Percentiles rank a stretch among this genome's conserved stretches.
phyloP scores from a whole-genome alignment of 92 coral and sea anemone species.

The Scolanthus callimorphus region DNA sequence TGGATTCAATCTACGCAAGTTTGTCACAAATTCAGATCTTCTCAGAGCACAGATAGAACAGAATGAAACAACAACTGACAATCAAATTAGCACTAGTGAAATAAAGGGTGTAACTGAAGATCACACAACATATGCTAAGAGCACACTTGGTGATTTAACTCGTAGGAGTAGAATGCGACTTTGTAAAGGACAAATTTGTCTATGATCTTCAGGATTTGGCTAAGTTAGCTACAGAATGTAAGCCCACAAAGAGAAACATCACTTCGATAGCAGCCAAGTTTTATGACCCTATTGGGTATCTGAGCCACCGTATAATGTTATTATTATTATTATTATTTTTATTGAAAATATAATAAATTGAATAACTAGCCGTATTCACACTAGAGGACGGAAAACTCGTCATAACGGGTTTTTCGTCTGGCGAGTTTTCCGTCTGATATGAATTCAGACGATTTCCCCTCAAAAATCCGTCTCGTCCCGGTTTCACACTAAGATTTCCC shows the following conservation, averaged over 20 bases:
- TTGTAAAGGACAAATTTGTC: constrained; percentile 41
- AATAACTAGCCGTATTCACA: no score
- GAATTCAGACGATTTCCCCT: no score
- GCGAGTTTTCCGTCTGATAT: no score
- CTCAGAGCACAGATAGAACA: constrained; percentile 27
- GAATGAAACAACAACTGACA: constrained; percentile 24
- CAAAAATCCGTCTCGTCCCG: no score
- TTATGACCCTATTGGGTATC: constrained; percentile 51
- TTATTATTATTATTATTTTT: no score
- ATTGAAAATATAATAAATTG: no score
- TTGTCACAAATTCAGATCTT: constrained; percentile 25
- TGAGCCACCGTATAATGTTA: no score
- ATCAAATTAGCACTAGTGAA: constrained; percentile 9
- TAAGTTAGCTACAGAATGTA: background rate
- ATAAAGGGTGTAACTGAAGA: constrained; percentile 8
- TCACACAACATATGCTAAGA: constrained; percentile 8
- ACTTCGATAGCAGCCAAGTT: constrained; percentile 31
- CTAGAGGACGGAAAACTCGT: no score
- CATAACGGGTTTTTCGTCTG: no score
- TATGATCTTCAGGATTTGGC: constrained; percentile 22
- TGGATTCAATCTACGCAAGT: constrained; percentile 53
- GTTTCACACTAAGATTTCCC: no score
- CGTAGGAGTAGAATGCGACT: constrained; percentile 46
- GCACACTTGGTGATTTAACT: constrained; percentile 26
- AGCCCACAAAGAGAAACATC: constrained; percentile 8